Evolutionary conservation across 1,140 invertebrate genomes (phyloP), one percentile per base, ranked within the genome.

Genomic region (Pseudoatta argentina): DNA sequence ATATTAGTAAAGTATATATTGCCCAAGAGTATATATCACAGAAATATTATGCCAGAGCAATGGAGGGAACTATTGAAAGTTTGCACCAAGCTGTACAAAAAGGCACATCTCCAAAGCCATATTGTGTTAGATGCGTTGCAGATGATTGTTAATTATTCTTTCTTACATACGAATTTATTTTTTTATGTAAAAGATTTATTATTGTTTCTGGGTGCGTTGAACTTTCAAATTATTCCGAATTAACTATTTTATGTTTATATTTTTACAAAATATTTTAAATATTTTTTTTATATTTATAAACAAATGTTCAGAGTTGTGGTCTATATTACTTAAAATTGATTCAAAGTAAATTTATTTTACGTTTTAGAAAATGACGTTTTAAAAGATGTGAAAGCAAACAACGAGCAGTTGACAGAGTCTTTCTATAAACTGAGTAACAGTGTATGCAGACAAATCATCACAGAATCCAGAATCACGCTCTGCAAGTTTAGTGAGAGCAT

Each of bases 401-500:
- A 88, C 7, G 90, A 91, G 10, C 79, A 75, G 6, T 76, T 90
- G 27, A 72, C 82, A 59, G 87, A 92, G 53, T 61, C 87, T 16
- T 67, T 89, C 44, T 93, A 88, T 59, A 92, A 89, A 89, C 77
- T 94, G 16, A 69, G 88, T 24, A 87, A 79, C 57, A 89, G 85
- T 24, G 71, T 94, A 4, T 93, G 89, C 51, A 86, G 83, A 34
- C 86, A 93, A 89, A 91, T 94, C 18, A 91, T 85, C 2, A 91
- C 82, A 16, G 94, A 95, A 66, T 91, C 87, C 59, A 91, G 93
- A 76, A 59, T 81, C n/a, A 53, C 76, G 1, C 21, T 94, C 4
- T 94, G 93, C 73, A 86, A 91, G 73, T 94, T 95, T 78, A 90
- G 91, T 16, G 94, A 95, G 87, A 91, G 85, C 76, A 79, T 94